Conservation (phyloP, 2,888 invertebrate species). For the Caenorhabditis japonica region DNA sequence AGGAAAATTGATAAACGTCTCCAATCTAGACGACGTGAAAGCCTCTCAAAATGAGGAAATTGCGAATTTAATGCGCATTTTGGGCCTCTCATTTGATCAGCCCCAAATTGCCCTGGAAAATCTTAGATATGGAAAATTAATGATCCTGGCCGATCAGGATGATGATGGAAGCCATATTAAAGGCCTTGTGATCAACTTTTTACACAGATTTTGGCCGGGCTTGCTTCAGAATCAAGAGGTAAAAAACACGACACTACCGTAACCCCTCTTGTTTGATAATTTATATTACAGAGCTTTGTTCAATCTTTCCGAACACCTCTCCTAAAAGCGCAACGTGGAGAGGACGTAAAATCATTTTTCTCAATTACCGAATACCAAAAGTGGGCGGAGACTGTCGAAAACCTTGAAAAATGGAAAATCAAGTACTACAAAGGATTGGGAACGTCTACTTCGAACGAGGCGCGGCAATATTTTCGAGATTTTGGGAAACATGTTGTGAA, state of each 20-base stretch:
- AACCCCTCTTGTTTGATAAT: too few species aligned
- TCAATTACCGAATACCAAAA: conserved; percentile 96
- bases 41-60: conserved; percentile 91
- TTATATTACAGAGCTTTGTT: conserved; percentile 81
- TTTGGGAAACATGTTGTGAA: conserved; percentile 84
- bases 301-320: conserved; percentile 99
- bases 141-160: conserved; percentile 99
- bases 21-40: conserved; percentile 38
- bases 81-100: conserved; percentile 55
- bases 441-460: conserved; percentile 96
- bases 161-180: conserved; percentile 99
- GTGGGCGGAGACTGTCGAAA: conserved; percentile 90
- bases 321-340: conserved; percentile 82
- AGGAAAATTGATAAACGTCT: conserved; percentile 65
- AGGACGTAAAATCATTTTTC: conserved; percentile 84
- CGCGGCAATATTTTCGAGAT: conserved; percentile 96
- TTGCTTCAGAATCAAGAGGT: conserved; percentile 82
- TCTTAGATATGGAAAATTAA: conserved; percentile 93
- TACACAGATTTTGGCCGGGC: conserved; percentile 97
- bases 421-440: conserved; percentile 98
- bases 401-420: conserved; percentile 86
- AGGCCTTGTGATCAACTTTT: conserved; percentile 95
- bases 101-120: conserved; percentile 85
- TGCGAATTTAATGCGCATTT: conserved; percentile 87
- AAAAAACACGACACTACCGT: too few species aligned